Percentiles rank a stretch among this genome's conserved stretches.
phyloP scores from a whole-genome alignment of 2,888 invertebrate species.

The Liopterus haemorrhoidalis region DNA sequence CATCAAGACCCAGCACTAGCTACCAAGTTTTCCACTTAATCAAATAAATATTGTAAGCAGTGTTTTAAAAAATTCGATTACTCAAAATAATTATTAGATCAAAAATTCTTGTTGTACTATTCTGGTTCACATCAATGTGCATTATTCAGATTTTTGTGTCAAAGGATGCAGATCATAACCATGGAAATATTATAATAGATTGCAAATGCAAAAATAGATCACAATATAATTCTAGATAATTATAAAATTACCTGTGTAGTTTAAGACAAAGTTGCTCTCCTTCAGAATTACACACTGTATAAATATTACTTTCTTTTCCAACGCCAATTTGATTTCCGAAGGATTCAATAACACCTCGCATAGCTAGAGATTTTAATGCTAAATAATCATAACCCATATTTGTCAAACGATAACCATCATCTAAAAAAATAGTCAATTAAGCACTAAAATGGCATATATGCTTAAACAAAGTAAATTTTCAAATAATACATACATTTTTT shows the following conservation, averaged over 20 bases:
- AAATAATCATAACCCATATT: conserved; percentile 96
- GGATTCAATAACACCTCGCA: conserved; percentile 69
- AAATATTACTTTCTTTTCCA: conserved; percentile 98
- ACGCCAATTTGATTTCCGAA: conserved; percentile 99
- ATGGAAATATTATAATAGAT: conserved; percentile 5
- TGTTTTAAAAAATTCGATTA: no score
- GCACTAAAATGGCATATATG: background rate
- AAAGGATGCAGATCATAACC: background rate
- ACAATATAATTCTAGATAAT: background rate
- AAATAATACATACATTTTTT: conserved; percentile 68
- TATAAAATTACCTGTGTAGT: conserved; percentile 65
- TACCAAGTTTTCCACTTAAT: no score
- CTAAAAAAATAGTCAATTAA: conserved; percentile 49
- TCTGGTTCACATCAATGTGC: no score
- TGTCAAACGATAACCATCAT: conserved; percentile 93
- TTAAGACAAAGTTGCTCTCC: conserved; percentile 81
- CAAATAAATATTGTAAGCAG: no score
- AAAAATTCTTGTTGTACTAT: no score
- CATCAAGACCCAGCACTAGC: no score
- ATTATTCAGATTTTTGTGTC: no score
- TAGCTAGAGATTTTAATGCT: conserved; percentile 80
- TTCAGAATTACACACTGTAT: conserved; percentile 77
- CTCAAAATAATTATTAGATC: background rate
- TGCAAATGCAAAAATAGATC: conserved; percentile 3
- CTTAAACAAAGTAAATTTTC: conserved; percentile 3